Evolutionary conservation across 2,113 vertebrate species (phyloP).

Genomic region (Percopsis transmontana): DNA sequence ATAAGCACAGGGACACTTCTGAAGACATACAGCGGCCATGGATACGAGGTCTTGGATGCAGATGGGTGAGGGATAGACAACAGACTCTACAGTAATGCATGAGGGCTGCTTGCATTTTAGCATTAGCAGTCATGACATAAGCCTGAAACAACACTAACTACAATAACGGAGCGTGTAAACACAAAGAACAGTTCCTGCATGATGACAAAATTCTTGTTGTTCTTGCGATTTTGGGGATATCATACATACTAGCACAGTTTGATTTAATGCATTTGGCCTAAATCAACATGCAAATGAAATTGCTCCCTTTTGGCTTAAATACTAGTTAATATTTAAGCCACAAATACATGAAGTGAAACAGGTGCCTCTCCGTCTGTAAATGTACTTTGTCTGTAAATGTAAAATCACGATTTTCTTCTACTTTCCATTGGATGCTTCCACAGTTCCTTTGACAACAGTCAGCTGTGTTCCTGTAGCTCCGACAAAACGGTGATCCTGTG

Average conservation of each 20-base stretch:
- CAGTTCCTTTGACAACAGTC: constrained; percentile 93
- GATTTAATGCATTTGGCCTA: too few species aligned
- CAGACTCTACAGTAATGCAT: not conserved
- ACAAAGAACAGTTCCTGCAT: too few species aligned
- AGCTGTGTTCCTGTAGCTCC: constrained; percentile 87
- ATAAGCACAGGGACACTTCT: constrained; percentile 82
- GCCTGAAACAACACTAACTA: not conserved
- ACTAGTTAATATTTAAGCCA: not conserved
- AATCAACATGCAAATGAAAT: too few species aligned
- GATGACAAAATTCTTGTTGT: too few species aligned
- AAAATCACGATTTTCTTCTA: too few species aligned
- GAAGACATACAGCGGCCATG: constrained; percentile 92
- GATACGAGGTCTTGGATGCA: constrained; percentile 92
- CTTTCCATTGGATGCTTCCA: not conserved
- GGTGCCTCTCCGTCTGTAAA: too few species aligned
- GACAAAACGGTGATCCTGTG: constrained; percentile 91
- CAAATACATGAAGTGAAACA: not conserved
- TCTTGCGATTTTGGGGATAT: too few species aligned
- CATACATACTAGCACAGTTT: too few species aligned
- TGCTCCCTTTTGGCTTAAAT: too few species aligned
- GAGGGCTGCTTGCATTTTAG: not conserved
- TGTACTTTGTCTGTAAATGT: too few species aligned
- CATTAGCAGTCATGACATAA: not conserved
- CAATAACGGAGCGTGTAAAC: too few species aligned
- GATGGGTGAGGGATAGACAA: constrained; percentile 77